Conservation (phyloP, 2,797 vertebrate genomes). For the Coccyzus lansbergi region DNA sequence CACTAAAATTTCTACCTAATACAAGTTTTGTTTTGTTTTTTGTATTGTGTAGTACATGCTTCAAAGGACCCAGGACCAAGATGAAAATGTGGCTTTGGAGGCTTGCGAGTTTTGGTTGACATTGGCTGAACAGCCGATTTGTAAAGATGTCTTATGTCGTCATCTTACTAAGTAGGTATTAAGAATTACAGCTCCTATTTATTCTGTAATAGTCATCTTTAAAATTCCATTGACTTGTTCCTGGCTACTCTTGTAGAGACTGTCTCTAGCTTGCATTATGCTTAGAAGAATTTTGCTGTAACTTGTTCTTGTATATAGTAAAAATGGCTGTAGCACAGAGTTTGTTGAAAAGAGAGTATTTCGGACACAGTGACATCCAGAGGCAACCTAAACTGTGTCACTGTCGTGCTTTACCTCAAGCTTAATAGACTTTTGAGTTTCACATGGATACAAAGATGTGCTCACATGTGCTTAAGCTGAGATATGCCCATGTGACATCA, state of each 20-base stretch:
- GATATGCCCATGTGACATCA: accelerated
- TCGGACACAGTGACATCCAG: neutral
- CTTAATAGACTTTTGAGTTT: neutral
- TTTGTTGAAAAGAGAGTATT: neutral
- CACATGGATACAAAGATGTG: neutral
- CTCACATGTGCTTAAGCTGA: neutral
- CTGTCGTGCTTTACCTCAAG: neutral
- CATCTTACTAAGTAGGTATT: constrained; percentile 93
- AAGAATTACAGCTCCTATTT: neutral
- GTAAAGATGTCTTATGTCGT: constrained; percentile 93
- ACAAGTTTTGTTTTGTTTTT: constrained; percentile 2
- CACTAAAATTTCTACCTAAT: neutral
- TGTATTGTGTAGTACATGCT: constrained; percentile 89
- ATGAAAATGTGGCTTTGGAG: constrained; percentile 96
- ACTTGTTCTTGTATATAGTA: neutral
- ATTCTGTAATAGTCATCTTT: neutral
- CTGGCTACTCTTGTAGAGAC: neutral
- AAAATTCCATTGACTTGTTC: neutral
- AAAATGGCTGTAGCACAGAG: neutral
- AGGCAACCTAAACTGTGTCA: neutral
- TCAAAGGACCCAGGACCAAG: constrained; percentile 93
- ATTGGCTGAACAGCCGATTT: constrained; percentile 94
- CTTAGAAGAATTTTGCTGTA: neutral
- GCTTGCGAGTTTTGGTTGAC: constrained; percentile 98
- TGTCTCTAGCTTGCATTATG: neutral